Base-by-base conservation (phyloP, 1,140 invertebrate genomes). In the Drosophila tropicalis region DNA sequence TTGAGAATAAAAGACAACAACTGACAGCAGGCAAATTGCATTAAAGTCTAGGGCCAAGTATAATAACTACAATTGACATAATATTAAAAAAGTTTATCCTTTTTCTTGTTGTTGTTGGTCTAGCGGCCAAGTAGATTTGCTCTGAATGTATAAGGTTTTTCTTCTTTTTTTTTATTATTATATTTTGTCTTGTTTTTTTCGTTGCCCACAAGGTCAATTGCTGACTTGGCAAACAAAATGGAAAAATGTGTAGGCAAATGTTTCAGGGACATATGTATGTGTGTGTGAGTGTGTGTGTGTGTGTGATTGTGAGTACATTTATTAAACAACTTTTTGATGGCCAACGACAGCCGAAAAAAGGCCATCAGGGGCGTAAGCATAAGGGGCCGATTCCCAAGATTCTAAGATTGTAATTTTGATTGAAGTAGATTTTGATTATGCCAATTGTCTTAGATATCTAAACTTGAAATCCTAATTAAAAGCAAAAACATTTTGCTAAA, bases 231-330 rank as follows among this genome's bases (percentile, higher is more conserved):
- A 76, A 70, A 67, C 64, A 74, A 68, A 76, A 76, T 69, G 76
- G 36, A 54, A 44, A 72, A 63, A 67, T 67, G 39, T 51, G 17
- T 51, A 51, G 44, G 44, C 44, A 51, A 51, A 51, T 51, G 17
- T 51, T 51, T 51, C 17, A 51, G 44, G 44, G 44, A 15, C 44
- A 34, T 29, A 29, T 34, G 15, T n/a, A n/a, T 15, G 4, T 57
- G 55, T 34, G n/a, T 57, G 13, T 32, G 1, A 34, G 25, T n/a
- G 29, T 10, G 10, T 62, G 15, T 29, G n/a, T 41, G 62, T 55
- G 57, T 79, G 66, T 79, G 79, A 82, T 76, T 86, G 79, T 76
- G 76, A 86, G 83, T 87, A 87, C 84, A 86, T 86, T 86, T 86
- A 86, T 86, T 86, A 86, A 87, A 87, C 76, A 86, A 86, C 69